Conservation (phyloP, 64 coral and sea anemone species). For the Astreopora myriophthalma region DNA sequence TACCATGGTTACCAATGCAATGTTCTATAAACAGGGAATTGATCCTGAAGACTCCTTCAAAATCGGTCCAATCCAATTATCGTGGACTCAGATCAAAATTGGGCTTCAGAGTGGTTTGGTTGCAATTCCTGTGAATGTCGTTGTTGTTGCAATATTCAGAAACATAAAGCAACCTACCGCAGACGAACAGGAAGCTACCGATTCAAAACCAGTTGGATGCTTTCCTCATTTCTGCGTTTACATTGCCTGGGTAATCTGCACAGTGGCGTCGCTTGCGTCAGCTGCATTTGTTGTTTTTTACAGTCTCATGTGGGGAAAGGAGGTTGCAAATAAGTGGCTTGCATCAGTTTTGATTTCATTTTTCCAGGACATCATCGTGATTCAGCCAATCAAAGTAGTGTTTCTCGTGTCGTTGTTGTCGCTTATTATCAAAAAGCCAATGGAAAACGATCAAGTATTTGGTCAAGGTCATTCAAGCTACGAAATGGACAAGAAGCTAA, state of each 20-base stretch:
- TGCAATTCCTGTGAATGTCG: constrained; percentile 72
- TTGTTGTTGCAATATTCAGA: constrained; percentile 85
- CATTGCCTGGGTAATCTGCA: constrained; percentile 79
- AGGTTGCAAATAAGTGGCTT: constrained; percentile 82
- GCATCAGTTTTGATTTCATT: constrained; percentile 81
- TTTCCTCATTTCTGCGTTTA: constrained; percentile 62
- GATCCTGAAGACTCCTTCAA: constrained; percentile 29
- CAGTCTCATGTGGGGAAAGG: constrained; percentile 86
- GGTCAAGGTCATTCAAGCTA: constrained; percentile 52
- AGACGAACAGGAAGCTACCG: background rate
- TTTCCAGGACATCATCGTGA: constrained; percentile 79
- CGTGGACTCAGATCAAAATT: constrained; percentile 69
- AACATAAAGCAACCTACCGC: constrained; percentile 27
- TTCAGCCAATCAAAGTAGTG: constrained; percentile 89
- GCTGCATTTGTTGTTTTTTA: constrained; percentile 80
- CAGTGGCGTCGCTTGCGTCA: constrained; percentile 17
- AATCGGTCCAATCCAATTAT: constrained; percentile 76
- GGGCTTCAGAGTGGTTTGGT: constrained; percentile 79
- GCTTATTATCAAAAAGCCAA: constrained; percentile 75
- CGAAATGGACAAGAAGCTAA: background rate
- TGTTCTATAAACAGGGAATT: constrained; percentile 81
- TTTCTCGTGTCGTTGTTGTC: constrained; percentile 60
- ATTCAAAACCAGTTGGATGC: background rate
- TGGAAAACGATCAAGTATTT: constrained; percentile 40
- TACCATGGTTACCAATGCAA: constrained; percentile 84